Evolutionary conservation across 2,113 vertebrate genomes (phyloP), one percentile per base, ranked within the genome.

Genomic region (Lota lota): DNA sequence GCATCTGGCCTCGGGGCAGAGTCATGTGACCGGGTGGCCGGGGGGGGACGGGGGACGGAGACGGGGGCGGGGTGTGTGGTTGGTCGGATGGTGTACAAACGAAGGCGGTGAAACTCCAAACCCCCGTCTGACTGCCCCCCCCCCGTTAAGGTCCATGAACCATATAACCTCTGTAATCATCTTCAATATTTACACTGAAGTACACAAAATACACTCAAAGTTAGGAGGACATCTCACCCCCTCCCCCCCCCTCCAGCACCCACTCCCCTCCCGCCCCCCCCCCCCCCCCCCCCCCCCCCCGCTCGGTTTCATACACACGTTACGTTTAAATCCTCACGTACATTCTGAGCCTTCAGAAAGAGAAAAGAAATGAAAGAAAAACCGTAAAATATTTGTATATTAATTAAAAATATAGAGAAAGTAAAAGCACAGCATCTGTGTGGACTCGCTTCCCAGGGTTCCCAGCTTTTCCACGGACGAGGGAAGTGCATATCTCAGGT

Each of bases 171-270:
- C 83, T 84, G 85, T 74, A 51, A 85, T 87, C 87, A 84, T 90
- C 88, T 88, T 89, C 82, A 90, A 84, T 93, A 93, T 93, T 92
- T 93, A 93, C 91, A 92, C 77, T 76, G 90, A 92, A 92, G 88
- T 92, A 93, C 91, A 93, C 90, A 93, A 92, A 92, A 93, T 93
- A 93, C 91, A 92, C 89, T 92, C 86, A 90, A 91, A 92, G 91
- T 24, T n/a, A n/a, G n/a, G n/a, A n/a, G n/a, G n/a, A n/a, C n/a
- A n/a, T n/a, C n/a, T n/a, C n/a, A n/a, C n/a, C n/a, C n/a, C n/a
- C n/a, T n/a, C n/a, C n/a, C n/a, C n/a, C 28, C 28, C 28, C 28
- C 3, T 7, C 28, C 28, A 33, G 3, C 28, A 3, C 28, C 3
- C 28, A 33, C 28, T 7, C 28, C 28, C 28, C 7, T 4, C 28